phyloP scores from a whole-genome alignment of 2,797 vertebrate species.

The Sciurus vulgaris region DNA sequence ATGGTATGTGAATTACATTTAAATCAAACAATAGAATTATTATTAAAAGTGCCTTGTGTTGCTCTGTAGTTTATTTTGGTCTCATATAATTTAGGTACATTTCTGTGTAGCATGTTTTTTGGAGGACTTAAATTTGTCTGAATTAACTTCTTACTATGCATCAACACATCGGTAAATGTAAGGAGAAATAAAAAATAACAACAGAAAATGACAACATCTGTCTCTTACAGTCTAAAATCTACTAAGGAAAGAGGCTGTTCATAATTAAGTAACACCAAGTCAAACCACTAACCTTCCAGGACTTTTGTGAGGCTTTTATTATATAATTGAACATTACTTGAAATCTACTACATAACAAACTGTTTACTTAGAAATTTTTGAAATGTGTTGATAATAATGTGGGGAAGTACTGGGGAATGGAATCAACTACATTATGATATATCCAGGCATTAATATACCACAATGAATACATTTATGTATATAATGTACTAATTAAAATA shows the following conservation, averaged over 20 bases:
- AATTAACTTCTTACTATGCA: neutral
- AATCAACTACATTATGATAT: too few species aligned
- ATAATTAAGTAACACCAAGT: neutral
- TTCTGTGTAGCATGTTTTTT: neutral
- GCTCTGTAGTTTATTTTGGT: neutral
- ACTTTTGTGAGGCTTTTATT: neutral
- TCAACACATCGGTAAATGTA: neutral
- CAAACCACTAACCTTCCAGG: neutral
- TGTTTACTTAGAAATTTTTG: neutral
- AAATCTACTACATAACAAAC: neutral
- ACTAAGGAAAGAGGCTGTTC: neutral
- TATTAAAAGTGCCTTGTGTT: neutral
- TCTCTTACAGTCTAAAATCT: constrained; percentile 8
- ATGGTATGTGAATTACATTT: neutral
- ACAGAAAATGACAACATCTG: neutral
- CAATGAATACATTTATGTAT: too few species aligned
- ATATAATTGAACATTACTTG: neutral
- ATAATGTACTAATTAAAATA: too few species aligned
- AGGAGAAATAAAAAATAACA: neutral
- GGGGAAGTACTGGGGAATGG: too few species aligned
- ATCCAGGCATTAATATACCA: too few species aligned
- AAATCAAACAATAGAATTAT: neutral
- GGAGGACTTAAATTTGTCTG: neutral
- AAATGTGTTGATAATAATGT: neutral
- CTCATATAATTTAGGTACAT: neutral